Percentiles rank a stretch among this genome's conserved stretches.
Evolutionary conservation across 2,888 invertebrate species (phyloP).

Genomic region (Belgica antarctica): DNA sequence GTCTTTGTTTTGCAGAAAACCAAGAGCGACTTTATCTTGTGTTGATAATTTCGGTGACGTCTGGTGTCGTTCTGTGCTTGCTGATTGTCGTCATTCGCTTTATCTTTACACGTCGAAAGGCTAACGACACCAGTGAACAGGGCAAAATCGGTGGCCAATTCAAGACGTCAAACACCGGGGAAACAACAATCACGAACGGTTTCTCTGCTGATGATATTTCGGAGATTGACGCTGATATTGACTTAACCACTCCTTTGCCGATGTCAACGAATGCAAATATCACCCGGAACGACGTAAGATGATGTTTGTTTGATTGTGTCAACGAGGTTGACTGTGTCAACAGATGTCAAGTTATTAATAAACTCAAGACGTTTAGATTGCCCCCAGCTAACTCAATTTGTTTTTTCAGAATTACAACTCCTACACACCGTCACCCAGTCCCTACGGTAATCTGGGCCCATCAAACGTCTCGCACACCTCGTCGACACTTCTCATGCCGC

Average conservation of each 20-base stretch:
- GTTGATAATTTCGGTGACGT: slow-evolving; percentile 73
- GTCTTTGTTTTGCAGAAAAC: slow-evolving; percentile 53
- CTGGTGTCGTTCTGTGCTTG: slow-evolving; percentile 69
- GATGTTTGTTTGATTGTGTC: not conserved
- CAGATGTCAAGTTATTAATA: not conserved
- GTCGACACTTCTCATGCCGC: slow-evolving; percentile 52
- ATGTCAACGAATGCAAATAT: slow-evolving; percentile 52
- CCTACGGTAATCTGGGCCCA: slow-evolving; percentile 50
- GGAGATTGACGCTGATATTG: slow-evolving; percentile 73
- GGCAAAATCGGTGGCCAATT: slow-evolving; percentile 60
- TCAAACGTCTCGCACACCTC: slow-evolving; percentile 50
- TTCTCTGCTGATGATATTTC: slow-evolving; percentile 80
- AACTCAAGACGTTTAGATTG: not conserved
- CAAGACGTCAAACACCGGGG: slow-evolving; percentile 66
- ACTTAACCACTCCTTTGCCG: slow-evolving; percentile 63
- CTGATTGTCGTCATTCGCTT: slow-evolving; percentile 70
- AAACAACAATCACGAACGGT: slow-evolving; percentile 74
- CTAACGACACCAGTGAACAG: slow-evolving; percentile 54
- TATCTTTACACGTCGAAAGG: slow-evolving; percentile 64
- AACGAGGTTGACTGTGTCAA: not conserved
- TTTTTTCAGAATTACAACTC: slow-evolving; percentile 51
- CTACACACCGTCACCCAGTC: slow-evolving; percentile 52
- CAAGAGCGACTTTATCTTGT: slow-evolving; percentile 72
- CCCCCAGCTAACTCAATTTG: not conserved
- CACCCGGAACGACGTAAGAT: slow-evolving; percentile 53